Conservation (phyloP, 2,888 invertebrate genomes). For the Thelaira solivaga region DNA sequence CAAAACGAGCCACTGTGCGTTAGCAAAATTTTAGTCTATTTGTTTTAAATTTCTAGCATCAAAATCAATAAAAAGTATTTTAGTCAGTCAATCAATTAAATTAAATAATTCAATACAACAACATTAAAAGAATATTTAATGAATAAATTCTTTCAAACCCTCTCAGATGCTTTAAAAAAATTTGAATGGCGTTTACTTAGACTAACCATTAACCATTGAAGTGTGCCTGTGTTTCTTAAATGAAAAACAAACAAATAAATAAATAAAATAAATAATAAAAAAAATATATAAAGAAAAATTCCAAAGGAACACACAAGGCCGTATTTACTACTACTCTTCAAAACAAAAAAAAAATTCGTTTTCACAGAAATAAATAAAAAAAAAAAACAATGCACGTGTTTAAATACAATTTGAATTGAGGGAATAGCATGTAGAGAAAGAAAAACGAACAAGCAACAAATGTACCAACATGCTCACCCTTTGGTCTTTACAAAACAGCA, state of each 20-base stretch:
- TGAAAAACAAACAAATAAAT: neutral
- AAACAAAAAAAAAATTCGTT: neutral
- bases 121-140: neutral
- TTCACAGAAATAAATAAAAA: neutral
- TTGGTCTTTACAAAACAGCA: neutral
- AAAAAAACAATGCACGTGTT: slow-evolving; percentile 25
- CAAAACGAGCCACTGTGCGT: no score
- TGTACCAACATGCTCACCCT: neutral
- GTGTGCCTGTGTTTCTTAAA: neutral
- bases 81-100: no score
- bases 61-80: no score
- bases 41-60: no score
- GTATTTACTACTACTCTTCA: neutral
- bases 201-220: slow-evolving; percentile 15
- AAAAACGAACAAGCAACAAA: neutral
- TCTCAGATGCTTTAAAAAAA: neutral
- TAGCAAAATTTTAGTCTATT: no score
- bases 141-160: neutral
- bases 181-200: neutral
- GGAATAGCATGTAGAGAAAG: neutral
- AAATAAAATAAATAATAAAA: neutral
- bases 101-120: neutral
- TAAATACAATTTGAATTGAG: slow-evolving; percentile 23
- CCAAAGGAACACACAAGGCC: neutral
- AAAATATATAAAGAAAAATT: no score